phyloP scores from a whole-genome alignment of 2,113 vertebrate genomes.

The Pelobates fuscus region DNA sequence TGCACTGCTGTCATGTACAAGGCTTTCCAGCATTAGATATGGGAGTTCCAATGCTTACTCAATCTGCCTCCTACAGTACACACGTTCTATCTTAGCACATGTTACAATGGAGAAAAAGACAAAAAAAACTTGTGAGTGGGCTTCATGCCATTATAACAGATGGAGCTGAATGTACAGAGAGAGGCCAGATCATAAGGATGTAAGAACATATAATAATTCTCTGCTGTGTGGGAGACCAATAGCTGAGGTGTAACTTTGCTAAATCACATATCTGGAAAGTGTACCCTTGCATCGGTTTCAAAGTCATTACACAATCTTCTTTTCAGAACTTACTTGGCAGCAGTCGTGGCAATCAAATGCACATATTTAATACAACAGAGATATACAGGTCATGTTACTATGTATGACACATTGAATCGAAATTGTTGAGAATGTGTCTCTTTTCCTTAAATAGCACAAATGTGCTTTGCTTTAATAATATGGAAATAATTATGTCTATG shows the following conservation, averaged over 20 bases:
- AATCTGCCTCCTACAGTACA: conserved; percentile 39
- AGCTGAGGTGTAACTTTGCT: conserved; percentile 15
- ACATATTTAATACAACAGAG: no score
- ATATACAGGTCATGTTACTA: no score
- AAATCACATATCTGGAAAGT: conserved; percentile 39
- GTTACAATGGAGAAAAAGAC: conserved; percentile 13
- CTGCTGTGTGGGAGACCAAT: conserved; percentile 36
- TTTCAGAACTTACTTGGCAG: conserved; percentile 1
- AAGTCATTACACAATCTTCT: conserved; percentile 21
- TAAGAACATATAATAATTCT: conserved; percentile 36
- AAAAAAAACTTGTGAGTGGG: conserved; percentile 29
- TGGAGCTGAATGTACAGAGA: conserved; percentile 39
- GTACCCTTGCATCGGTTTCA: conserved; percentile 23
- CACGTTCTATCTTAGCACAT: conserved; percentile 35
- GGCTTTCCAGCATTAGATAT: conserved; percentile 22
- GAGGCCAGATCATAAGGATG: conserved; percentile 27
- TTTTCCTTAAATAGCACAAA: no score
- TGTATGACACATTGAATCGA: no score
- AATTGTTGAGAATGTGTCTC: no score
- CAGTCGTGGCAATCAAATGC: not conserved
- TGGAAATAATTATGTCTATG: no score
- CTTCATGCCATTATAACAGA: conserved; percentile 41
- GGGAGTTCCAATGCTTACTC: conserved; percentile 30
- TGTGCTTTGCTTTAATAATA: no score
- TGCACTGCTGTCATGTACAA: conserved; percentile 17